phyloP scores from a whole-genome alignment of 2,888 invertebrate genomes.

The Ophion costatus region DNA sequence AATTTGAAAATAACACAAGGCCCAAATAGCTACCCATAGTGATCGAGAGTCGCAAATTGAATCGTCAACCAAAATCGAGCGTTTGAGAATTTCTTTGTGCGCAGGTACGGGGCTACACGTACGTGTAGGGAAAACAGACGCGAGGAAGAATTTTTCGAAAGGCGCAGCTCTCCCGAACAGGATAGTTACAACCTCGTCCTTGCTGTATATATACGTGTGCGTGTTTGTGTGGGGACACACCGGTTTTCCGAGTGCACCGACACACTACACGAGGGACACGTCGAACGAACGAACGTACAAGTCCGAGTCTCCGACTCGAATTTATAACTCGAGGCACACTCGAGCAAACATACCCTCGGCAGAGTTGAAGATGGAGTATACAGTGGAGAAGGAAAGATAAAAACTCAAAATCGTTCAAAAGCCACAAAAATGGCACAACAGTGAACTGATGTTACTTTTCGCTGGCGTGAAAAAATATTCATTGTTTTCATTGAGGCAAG shows the following conservation, averaged over 20 bases:
- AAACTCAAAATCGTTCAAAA: not conserved
- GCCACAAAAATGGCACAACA: too few species aligned
- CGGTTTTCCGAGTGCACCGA: constrained; percentile 60
- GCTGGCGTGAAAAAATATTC: too few species aligned
- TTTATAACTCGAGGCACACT: constrained; percentile 5
- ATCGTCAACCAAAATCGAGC: not conserved
- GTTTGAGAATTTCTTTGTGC: not conserved
- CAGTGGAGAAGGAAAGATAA: too few species aligned
- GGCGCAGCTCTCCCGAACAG: constrained; percentile 48
- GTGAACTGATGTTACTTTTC: too few species aligned
- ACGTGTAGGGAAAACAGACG: not conserved
- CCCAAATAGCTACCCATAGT: too few species aligned
- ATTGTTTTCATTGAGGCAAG: too few species aligned
- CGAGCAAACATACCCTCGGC: not conserved
- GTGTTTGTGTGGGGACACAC: constrained; percentile 23
- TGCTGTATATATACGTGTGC: constrained; percentile 2
- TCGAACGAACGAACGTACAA: constrained; percentile 39
- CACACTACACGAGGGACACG: constrained; percentile 36
- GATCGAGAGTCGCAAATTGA: too few species aligned
- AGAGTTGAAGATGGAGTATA: too few species aligned
- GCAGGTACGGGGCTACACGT: not conserved
- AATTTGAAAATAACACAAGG: too few species aligned
- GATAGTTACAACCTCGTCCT: constrained; percentile 66
- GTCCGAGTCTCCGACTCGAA: not conserved
- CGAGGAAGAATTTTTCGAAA: constrained; percentile 46